Evolutionary conservation across 2,888 invertebrate genomes (phyloP).

Genomic region (Odontocerum albicorne): DNA sequence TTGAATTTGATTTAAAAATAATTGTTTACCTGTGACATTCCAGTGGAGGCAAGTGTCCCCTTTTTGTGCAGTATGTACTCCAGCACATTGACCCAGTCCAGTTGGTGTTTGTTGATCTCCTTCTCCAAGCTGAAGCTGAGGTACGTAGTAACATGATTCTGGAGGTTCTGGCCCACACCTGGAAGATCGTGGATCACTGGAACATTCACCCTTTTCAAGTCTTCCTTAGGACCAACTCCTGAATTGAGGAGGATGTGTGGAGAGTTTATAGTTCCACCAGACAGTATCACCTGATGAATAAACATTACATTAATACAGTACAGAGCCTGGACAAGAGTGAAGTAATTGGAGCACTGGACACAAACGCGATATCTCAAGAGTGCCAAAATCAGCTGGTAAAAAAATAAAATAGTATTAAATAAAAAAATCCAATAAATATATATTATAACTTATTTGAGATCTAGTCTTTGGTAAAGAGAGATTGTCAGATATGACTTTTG

Average conservation of each 20-base stretch:
- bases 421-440: too few relatives aligned
- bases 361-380: too few relatives aligned
- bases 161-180: slow-evolving; percentile 69
- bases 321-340: too few relatives aligned
- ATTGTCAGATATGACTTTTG: too few relatives aligned
- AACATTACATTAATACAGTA: too few relatives aligned
- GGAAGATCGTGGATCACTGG: slow-evolving; percentile 63
- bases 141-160: slow-evolving; percentile 67
- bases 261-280: slow-evolving; percentile 66
- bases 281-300: slow-evolving; percentile 57
- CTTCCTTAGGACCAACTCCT: slow-evolving; percentile 66
- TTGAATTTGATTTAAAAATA: too few relatives aligned
- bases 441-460: too few relatives aligned
- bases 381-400: too few relatives aligned
- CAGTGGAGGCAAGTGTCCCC: slow-evolving; percentile 67
- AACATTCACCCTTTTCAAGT: slow-evolving; percentile 60
- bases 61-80: slow-evolving; percentile 62
- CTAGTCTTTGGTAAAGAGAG: too few relatives aligned
- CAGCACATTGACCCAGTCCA: slow-evolving; percentile 63
- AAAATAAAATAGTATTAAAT: too few relatives aligned
- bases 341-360: too few relatives aligned
- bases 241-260: slow-evolving; percentile 68
- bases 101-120: slow-evolving; percentile 54
- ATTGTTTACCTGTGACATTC: slow-evolving; percentile 60
- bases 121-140: slow-evolving; percentile 58